Evolutionary conservation across 2,888 invertebrate species (phyloP).

Genomic region (Pelosia muscerda): DNA sequence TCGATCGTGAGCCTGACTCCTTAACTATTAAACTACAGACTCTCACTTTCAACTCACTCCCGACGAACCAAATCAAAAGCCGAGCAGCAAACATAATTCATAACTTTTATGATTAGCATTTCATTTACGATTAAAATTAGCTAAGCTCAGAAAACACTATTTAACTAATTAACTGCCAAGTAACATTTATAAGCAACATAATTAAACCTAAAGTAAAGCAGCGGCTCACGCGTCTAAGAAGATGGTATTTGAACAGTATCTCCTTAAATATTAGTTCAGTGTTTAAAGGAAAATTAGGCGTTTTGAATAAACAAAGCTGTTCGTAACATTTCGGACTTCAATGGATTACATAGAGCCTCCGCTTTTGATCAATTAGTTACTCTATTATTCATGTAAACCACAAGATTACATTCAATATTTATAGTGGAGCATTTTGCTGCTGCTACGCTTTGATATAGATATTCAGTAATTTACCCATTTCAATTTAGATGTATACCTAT

Average conservation of each 20-base stretch:
- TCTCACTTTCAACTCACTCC: too few species aligned
- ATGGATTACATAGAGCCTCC: conserved; percentile 31
- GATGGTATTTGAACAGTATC: conserved; percentile 8
- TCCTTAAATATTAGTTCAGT: conserved; percentile 21
- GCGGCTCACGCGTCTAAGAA: not conserved
- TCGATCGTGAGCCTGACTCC: too few species aligned
- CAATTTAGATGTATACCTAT: not conserved
- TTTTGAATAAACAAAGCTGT: conserved; percentile 26
- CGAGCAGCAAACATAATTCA: not conserved
- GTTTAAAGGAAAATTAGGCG: conserved; percentile 21
- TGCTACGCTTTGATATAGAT: conserved; percentile 10
- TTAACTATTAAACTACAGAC: too few species aligned
- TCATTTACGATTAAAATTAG: not conserved
- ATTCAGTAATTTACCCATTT: conserved; percentile 17
- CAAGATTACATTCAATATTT: conserved; percentile 41
- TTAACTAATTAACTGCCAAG: conserved; percentile 8
- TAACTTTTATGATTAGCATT: not conserved
- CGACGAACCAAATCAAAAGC: not conserved
- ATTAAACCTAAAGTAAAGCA: conserved; percentile 5
- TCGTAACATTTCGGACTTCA: conserved; percentile 27
- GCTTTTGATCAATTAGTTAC: conserved; percentile 42
- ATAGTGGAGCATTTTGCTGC: conserved; percentile 30
- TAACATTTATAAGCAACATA: not conserved
- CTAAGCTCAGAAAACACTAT: conserved; percentile 3
- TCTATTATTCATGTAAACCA: conserved; percentile 37